A percentile compares a stretch with the other conserved stretches of the same genome.
phyloP scores from a whole-genome alignment of 1,140 invertebrate species.

The Coptotermes formosanus region DNA sequence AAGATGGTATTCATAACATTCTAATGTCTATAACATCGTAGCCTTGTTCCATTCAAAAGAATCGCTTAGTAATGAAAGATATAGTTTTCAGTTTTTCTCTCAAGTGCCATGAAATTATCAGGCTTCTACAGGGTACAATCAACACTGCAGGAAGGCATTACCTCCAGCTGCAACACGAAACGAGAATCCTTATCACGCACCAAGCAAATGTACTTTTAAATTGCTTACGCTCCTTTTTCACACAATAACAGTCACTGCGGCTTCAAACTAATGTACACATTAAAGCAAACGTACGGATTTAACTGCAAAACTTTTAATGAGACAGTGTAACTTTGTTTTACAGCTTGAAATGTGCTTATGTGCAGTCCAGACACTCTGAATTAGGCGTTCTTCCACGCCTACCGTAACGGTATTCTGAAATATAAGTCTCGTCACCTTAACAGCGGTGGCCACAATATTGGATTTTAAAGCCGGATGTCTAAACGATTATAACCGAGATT shows the following conservation, averaged over 20 bases:
- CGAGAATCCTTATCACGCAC: not conserved
- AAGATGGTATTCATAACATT: no score
- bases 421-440: not conserved
- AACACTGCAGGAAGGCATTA: not conserved
- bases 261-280: conserved; percentile 17
- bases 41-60: not conserved
- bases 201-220: conserved; percentile 1
- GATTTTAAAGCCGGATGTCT: not conserved
- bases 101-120: not conserved
- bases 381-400: not conserved
- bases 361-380: not conserved
- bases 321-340: conserved; percentile 8
- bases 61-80: not conserved
- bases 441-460: not conserved
- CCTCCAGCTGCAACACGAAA: not conserved
- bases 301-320: conserved; percentile 5
- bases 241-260: not conserved
- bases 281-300: not conserved
- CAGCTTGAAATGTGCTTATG: not conserved
- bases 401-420: not conserved
- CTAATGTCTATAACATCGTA: not conserved
- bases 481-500: not conserved
- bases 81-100: not conserved
- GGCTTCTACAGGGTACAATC: not conserved
- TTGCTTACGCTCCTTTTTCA: not conserved